A percentile compares a stretch with the other conserved stretches of the same genome.
Evolutionary conservation across 2,888 invertebrate species (phyloP).

Genomic region (Alloscopus bannaensis): DNA sequence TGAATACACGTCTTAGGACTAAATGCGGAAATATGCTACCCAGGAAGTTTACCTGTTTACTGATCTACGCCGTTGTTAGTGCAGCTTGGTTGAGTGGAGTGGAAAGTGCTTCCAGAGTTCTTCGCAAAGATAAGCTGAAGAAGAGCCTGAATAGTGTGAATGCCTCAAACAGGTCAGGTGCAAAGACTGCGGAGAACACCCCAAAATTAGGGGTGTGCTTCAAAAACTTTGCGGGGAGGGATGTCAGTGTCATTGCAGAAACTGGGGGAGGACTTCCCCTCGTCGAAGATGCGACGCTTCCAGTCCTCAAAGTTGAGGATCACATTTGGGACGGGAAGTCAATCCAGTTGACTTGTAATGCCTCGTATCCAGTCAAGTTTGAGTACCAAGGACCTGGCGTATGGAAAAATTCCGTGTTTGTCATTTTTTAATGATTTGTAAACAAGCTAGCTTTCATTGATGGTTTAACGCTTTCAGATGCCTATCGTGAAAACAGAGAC

Average conservation of each 20-base stretch:
- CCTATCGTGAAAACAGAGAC: constrained; percentile 64
- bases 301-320: constrained; percentile 62
- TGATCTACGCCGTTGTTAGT: no score
- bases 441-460: background rate
- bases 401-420: constrained; percentile 9
- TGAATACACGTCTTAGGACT: background rate
- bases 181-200: constrained; percentile 31
- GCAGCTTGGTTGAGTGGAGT: background rate
- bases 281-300: constrained; percentile 48
- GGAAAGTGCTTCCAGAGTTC: constrained; percentile 23
- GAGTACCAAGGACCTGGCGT: constrained; percentile 67
- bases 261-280: constrained; percentile 39
- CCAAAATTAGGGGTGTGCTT: constrained; percentile 42
- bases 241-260: constrained; percentile 42
- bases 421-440: background rate
- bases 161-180: background rate
- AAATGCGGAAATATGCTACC: background rate
- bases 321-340: constrained; percentile 66
- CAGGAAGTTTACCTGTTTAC: constrained; percentile 7
- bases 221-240: constrained; percentile 40
- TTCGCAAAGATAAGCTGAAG: constrained; percentile 26
- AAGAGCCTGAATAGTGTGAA: constrained; percentile 31
- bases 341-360: constrained; percentile 62
- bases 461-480: constrained; percentile 34
- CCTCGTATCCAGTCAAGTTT: constrained; percentile 65